Conservation (phyloP, 2,888 invertebrate genomes). For the Rugalucina vietnamica region DNA sequence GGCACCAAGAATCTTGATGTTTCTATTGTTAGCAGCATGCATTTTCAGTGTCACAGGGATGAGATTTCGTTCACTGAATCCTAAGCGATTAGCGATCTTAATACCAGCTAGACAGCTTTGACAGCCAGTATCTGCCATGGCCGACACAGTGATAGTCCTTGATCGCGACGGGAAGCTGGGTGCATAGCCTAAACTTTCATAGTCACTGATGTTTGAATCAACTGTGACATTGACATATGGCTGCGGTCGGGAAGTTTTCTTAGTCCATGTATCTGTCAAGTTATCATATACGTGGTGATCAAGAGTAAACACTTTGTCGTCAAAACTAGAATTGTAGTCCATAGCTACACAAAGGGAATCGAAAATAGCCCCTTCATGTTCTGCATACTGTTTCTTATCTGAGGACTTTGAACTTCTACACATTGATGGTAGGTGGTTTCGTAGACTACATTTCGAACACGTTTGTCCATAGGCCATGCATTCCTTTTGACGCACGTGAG, state of each 20-base stretch:
- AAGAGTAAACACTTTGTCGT: too few species aligned
- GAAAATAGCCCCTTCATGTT: too few species aligned
- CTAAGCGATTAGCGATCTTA: constrained; percentile 55
- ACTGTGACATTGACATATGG: constrained; percentile 39
- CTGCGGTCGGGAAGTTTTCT: constrained; percentile 47
- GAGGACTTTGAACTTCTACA: too few species aligned
- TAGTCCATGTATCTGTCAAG: constrained; percentile 44
- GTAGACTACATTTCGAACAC: too few species aligned
- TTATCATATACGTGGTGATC: constrained; percentile 63
- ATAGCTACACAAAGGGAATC: too few species aligned
- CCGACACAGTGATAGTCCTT: neutral
- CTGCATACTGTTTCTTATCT: too few species aligned
- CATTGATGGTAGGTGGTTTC: too few species aligned
- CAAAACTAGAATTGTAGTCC: too few species aligned
- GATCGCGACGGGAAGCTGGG: neutral
- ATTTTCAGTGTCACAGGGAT: constrained; percentile 72
- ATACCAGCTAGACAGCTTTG: constrained; percentile 69
- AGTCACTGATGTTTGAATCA: constrained; percentile 41
- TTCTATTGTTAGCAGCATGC: constrained; percentile 67
- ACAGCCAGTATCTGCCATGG: constrained; percentile 67
- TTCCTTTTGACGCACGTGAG: too few species aligned
- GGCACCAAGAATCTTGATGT: constrained; percentile 71
- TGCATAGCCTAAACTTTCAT: constrained; percentile 46
- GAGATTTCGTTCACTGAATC: constrained; percentile 57
- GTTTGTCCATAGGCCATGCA: too few species aligned